A percentile compares a stretch with the other conserved stretches of the same genome.
Evolutionary conservation across 2,888 invertebrate genomes (phyloP).

Genomic region (Orthosia gracilis): DNA sequence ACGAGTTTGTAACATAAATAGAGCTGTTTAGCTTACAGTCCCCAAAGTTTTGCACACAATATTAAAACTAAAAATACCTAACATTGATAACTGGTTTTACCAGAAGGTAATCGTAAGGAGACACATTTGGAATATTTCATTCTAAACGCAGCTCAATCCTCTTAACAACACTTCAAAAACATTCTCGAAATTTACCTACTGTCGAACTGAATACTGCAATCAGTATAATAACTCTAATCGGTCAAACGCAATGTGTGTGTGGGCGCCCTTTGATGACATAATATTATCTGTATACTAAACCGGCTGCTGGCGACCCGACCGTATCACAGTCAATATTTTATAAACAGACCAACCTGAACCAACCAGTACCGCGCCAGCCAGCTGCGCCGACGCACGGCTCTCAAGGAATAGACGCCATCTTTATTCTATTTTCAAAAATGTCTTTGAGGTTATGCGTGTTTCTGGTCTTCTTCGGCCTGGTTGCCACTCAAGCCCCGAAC

Average conservation of each 20-base stretch:
- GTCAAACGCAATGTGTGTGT: constrained; percentile 26
- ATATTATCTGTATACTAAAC: constrained; percentile 3
- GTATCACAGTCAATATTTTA: constrained; percentile 7
- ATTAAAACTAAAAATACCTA: not conserved
- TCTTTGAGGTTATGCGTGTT: constrained; percentile 71
- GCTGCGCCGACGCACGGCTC: constrained; percentile 46
- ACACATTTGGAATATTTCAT: not conserved
- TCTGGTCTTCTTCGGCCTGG: constrained; percentile 65
- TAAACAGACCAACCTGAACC: constrained; percentile 22
- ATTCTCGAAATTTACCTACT: not conserved
- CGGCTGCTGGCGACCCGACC: not conserved
- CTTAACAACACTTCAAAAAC: not conserved
- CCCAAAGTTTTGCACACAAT: not conserved
- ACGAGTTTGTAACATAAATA: not conserved
- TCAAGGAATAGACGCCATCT: not conserved
- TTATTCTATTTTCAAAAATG: constrained; percentile 41
- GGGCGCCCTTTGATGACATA: constrained; percentile 10
- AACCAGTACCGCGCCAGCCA: constrained; percentile 37
- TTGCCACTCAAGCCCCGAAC: constrained; percentile 72
- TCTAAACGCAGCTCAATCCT: not conserved
- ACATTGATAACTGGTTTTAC: not conserved
- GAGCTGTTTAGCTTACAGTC: not conserved
- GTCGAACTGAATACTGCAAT: not conserved
- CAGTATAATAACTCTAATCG: constrained; percentile 4
- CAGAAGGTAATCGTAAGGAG: too few species aligned